Evolutionary conservation across 2,888 invertebrate genomes (phyloP).

Genomic region (Serrognathus titanus): DNA sequence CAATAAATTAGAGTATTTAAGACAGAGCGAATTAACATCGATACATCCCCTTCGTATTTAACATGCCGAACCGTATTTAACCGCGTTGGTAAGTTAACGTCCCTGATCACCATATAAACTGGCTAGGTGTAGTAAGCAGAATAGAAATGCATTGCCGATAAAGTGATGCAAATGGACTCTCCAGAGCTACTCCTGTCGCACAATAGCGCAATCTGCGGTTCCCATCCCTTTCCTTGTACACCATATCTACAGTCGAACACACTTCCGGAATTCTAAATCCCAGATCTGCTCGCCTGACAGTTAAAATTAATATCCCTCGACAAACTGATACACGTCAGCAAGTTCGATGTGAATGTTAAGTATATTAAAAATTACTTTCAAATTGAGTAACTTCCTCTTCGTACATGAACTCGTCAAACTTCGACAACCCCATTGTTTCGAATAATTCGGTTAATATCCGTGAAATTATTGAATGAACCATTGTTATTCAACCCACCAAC

Average conservation of each 20-base stretch:
- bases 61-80: slow-evolving; percentile 4
- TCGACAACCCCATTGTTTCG: too few species aligned
- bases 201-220: slow-evolving; percentile 36
- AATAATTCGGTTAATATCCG: too few species aligned
- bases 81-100: slow-evolving; percentile 3
- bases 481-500: too few species aligned
- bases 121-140: slow-evolving; percentile 2
- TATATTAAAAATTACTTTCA: too few species aligned
- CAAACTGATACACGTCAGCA: background rate
- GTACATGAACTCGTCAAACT: too few species aligned
- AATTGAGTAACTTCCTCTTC: too few species aligned
- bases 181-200: slow-evolving; percentile 32
- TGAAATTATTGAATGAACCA: too few species aligned
- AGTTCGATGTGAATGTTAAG: too few species aligned
- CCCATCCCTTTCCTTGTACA: slow-evolving; percentile 24
- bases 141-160: slow-evolving; percentile 28
- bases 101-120: slow-evolving; percentile 17
- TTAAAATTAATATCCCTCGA: slow-evolving; percentile 19
- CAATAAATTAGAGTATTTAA: too few species aligned
- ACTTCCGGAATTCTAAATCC: slow-evolving; percentile 21
- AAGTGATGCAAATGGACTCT: slow-evolving; percentile 38
- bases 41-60: too few species aligned
- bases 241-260: slow-evolving; percentile 24
- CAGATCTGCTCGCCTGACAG: slow-evolving; percentile 16
- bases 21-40: too few species aligned